phyloP scores from a whole-genome alignment of 1,140 invertebrate genomes.

The Delia radicum region DNA sequence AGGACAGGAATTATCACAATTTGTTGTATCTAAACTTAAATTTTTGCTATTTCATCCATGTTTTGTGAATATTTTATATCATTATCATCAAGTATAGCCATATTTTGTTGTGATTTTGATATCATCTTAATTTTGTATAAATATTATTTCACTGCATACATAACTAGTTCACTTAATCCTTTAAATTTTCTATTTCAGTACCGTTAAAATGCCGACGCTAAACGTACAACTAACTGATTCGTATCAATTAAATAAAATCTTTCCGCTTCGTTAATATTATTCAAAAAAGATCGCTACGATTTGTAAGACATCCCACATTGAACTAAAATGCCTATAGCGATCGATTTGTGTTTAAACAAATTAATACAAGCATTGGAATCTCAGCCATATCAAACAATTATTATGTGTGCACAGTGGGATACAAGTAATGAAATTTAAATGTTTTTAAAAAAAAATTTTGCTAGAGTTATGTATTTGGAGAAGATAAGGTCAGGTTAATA shows the following conservation, averaged over 20 bases:
- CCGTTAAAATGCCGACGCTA: background rate
- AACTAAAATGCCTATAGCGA: constrained; percentile 38
- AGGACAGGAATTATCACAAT: background rate
- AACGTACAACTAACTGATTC: background rate
- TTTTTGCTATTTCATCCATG: constrained; percentile 11
- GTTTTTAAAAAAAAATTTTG: too few species aligned
- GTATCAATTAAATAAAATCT: background rate
- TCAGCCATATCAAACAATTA: background rate
- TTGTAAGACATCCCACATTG: constrained; percentile 49
- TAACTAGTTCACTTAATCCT: background rate
- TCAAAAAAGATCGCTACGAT: constrained; percentile 29
- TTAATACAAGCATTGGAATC: constrained; percentile 21
- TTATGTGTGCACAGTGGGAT: background rate
- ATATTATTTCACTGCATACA: background rate
- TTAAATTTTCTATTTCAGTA: background rate
- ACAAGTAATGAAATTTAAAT: background rate
- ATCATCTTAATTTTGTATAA: constrained; percentile 8
- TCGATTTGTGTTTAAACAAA: constrained; percentile 26
- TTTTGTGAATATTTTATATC: constrained; percentile 1
- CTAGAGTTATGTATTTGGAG: too few species aligned
- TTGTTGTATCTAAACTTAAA: constrained; percentile 17
- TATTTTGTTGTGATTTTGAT: constrained; percentile 5
- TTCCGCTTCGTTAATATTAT: background rate
- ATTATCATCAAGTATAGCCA: constrained; percentile 8
- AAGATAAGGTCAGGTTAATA: too few species aligned